Evolutionary conservation across 2,113 vertebrate species (phyloP), one percentile per base, ranked within the genome.

Genomic region (Melospiza melodia): DNA sequence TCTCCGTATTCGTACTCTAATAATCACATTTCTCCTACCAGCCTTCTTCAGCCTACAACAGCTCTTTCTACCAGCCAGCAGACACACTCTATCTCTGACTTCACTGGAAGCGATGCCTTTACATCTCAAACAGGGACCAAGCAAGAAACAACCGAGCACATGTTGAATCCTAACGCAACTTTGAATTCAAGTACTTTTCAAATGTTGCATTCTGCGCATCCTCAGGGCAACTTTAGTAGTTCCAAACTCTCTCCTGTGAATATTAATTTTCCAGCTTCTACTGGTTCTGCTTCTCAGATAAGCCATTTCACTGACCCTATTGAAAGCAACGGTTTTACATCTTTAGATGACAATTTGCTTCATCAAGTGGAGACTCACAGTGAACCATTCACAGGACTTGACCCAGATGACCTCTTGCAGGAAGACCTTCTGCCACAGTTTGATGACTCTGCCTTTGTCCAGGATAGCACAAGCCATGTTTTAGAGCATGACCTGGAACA

Each of bases 381-480:
- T 62, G 98, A 98, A 93, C 98, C 98, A 13, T 98, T 99, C 95
- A 98, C 98, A 55, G 98, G 97, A 80, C 98, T 99, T 86, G 99
- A 98, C 75, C 98, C 99, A 0, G 98, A 99, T 55, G 98, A 99
- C 94, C 99, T 99, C 62, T 98, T 99, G 89, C 99, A 98, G 73
- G 99, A 99, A 93, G 98, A 98, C 75, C 98, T 99, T 13, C 97
- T 99, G 85, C 99, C 99, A 12, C 99, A 99, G 81, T 98, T 99
- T 5, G 99, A 99, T 81, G 99, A 98, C 57, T 95, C 99, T 73
- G 95, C 98, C 2, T 98, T 99, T 93, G 98, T 98, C 95, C 99
- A 99, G 87, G 98, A 98, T 81, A 97, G 97, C 95, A 97, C 98
- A 85, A 97, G 97, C 96, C 97, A 98, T 66, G 97, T 98, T 84